These are phyloP conservation scores for Diuraphis noxia DNA, from an alignment of 1,140 invertebrate genomes.

Conservation along the genomic window DNA sequence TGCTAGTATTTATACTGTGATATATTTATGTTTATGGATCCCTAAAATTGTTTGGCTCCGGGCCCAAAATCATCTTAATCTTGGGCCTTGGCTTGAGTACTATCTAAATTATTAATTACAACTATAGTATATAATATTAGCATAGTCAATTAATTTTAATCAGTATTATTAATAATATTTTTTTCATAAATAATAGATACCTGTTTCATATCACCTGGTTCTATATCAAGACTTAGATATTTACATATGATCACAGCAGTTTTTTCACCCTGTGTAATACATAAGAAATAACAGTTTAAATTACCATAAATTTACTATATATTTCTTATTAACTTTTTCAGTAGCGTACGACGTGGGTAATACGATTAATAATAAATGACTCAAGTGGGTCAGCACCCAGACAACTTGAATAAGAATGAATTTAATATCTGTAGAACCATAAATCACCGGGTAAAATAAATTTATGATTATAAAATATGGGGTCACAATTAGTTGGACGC, in stretches of 20 bases:
- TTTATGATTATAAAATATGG: constrained; percentile 56
- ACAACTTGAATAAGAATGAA: constrained; percentile 55
- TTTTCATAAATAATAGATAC: constrained; percentile 6
- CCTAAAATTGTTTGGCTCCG: no score
- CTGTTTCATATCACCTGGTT: constrained; percentile 34
- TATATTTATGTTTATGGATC: no score
- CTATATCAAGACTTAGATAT: constrained; percentile 31
- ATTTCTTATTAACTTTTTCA: constrained; percentile 43
- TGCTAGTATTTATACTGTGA: no score
- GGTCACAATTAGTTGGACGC: constrained; percentile 55
- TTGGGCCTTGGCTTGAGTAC: no score
- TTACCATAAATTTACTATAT: background rate
- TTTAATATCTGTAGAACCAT: constrained; percentile 54
- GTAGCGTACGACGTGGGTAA: constrained; percentile 52
- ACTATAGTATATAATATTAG: background rate
- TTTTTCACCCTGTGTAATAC: constrained; percentile 47
- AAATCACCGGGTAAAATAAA: constrained; percentile 55
- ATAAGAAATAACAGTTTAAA: background rate
- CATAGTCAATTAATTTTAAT: background rate
- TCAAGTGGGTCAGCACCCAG: constrained; percentile 55
- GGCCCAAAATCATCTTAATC: no score
- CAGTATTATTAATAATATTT: background rate
- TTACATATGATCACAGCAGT: constrained; percentile 49
- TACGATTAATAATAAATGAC: constrained; percentile 54
- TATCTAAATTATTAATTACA: no score